These are phyloP conservation scores for Hymenochirus boettgeri DNA, from an alignment of 2,113 vertebrate species.

Conservation along the genomic window DNA sequence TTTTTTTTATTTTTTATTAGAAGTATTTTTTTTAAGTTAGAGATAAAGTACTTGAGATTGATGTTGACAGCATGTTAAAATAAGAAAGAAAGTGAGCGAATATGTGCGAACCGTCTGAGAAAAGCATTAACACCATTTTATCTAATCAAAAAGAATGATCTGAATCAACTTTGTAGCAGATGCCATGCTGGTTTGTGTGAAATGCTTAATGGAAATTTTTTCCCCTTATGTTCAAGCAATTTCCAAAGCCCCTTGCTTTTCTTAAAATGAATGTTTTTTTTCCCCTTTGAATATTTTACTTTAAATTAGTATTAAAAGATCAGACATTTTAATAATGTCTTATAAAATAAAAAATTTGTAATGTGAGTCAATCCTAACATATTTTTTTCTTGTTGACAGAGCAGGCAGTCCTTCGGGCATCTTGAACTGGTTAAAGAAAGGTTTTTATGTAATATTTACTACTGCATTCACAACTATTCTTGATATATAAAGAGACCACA, in stretches of 20 bases:
- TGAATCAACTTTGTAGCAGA: slow-evolving; percentile 28
- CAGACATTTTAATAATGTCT: slow-evolving; percentile 15
- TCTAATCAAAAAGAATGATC: slow-evolving; percentile 31
- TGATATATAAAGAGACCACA: slow-evolving; percentile 19
- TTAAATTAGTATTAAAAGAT: slow-evolving; percentile 35
- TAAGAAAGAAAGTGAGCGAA: slow-evolving; percentile 5
- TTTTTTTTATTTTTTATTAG: no score
- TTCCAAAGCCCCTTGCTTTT: slow-evolving; percentile 24
- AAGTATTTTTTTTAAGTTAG: not conserved
- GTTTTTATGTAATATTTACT: slow-evolving; percentile 36
- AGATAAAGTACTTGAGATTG: not conserved
- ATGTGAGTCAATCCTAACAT: slow-evolving; percentile 18
- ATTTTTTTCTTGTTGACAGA: slow-evolving; percentile 31
- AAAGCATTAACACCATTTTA: slow-evolving; percentile 40
- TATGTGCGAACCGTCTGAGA: slow-evolving; percentile 12
- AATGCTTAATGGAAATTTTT: slow-evolving; percentile 27
- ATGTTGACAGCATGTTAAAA: slow-evolving; percentile 29
- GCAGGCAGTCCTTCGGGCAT: slow-evolving; percentile 25
- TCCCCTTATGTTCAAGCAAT: slow-evolving; percentile 7
- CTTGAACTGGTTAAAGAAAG: slow-evolving; percentile 14
- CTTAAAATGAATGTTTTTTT: slow-evolving; percentile 28
- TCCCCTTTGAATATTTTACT: slow-evolving; percentile 1
- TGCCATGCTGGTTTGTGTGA: slow-evolving; percentile 31
- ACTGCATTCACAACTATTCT: slow-evolving; percentile 29
- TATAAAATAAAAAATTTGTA: slow-evolving; percentile 10